Base-by-base conservation (phyloP, 2,113 vertebrate genomes). In the Engystomops pustulosus region DNA sequence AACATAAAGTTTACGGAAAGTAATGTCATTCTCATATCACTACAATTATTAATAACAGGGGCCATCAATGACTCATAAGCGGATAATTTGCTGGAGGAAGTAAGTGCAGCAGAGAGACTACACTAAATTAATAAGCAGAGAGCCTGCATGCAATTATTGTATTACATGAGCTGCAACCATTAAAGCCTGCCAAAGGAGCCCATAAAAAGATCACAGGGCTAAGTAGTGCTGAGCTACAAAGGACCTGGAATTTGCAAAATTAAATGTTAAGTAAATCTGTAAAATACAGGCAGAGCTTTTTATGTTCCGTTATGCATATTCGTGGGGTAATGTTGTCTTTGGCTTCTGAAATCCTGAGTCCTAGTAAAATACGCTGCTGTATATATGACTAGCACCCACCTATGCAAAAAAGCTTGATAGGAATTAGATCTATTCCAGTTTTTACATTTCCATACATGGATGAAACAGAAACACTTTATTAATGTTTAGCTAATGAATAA, bases 151-250 rank as follows among this genome's bases (percentile, higher is more conserved):
- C 67, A 55, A 81, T 81, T 70, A 81, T 55, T 81, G 79, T 69
- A 80, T 80, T 80, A 70, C 65, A 81, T 81, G 23, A 51, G 58
- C 80, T 70, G 3, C 5, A 81, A 18, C 67, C 53, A 41, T 71
- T 20, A 81, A 71, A 55, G 47, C 32, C 62, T 49, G 41, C 79
- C 38, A 70, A 51, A 81, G 49, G 65, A 38, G 80, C 67, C 69
- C 67, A 55, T 81, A 71, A 70, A 79, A 81, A 81, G 65, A 71
- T 81, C 80, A 81, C 80, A 81, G 34, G 79, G 44, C 67, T 71
- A 70, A 60, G 38, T 71, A 60, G 49, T 58, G 14, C 65, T 53
- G 53, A 82, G 80, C 51, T 74, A 45, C 49, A 82, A 74, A 72
- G 69, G 36, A 36, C 32, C 53, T 15, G 27, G 53, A 41, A 74